These are phyloP conservation scores for Capreolus pygargus DNA, from an alignment of 2,113 vertebrate genomes.

Conservation along the genomic window DNA sequence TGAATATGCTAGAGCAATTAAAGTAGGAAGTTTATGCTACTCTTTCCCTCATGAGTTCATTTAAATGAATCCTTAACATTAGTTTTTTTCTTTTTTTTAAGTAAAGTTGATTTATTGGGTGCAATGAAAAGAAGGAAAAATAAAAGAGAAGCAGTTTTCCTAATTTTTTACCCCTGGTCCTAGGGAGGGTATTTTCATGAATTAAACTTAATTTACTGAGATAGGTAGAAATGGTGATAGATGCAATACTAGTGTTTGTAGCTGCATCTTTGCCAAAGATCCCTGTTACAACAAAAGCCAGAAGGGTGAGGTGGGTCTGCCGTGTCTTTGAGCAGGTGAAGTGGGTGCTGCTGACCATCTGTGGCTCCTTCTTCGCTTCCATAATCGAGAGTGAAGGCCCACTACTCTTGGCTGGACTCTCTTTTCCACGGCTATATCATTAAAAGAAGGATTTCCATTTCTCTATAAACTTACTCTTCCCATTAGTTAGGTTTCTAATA, in stretches of 20 bases:
- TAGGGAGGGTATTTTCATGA: neutral
- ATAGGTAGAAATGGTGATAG: neutral
- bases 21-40: neutral
- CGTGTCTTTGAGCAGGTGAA: neutral
- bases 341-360: too few species aligned
- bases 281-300: neutral
- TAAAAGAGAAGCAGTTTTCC: neutral
- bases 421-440: neutral
- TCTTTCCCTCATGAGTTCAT: neutral
- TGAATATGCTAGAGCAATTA: neutral
- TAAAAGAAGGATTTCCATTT: neutral
- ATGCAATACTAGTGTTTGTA: neutral
- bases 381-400: neutral
- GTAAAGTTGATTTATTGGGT: neutral
- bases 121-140: neutral
- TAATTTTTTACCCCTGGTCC: neutral
- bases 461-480: neutral
- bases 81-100: neutral
- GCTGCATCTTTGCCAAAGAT: neutral
- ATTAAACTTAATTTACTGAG: neutral
- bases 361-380: neutral
- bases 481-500: neutral
- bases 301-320: neutral
- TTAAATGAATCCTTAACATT: neutral
- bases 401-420: neutral